phyloP scores from a whole-genome alignment of 2,113 vertebrate species.

The Microcebus tavaratra region DNA sequence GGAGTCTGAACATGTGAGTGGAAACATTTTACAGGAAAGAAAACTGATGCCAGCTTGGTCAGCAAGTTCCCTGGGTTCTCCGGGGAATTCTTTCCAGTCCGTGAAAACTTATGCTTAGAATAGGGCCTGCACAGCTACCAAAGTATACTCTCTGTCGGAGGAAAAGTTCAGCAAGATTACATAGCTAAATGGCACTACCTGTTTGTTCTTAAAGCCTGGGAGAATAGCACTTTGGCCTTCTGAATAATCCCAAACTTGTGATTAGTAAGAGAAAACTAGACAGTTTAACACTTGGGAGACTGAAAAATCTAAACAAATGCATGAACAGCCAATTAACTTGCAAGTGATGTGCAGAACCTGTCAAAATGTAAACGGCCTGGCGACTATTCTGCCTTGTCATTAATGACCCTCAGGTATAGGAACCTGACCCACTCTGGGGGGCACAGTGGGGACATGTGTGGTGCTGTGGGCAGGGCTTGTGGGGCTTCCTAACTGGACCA shows the following conservation, averaged over 20 bases:
- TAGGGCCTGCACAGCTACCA: neutral
- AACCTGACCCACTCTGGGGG: neutral
- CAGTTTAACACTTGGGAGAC: neutral
- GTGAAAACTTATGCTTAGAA: neutral
- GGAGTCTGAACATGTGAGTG: constrained; percentile 26
- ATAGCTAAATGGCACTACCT: neutral
- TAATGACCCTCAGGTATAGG: neutral
- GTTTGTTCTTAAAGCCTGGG: neutral
- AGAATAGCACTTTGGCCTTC: neutral
- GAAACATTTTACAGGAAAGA: constrained; percentile 67
- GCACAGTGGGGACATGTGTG: rapidly evolving
- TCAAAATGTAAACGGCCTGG: neutral
- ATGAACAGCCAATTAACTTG: neutral
- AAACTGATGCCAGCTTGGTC: constrained; percentile 56
- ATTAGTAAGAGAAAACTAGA: neutral
- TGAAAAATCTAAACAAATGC: neutral
- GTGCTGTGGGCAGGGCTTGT: neutral
- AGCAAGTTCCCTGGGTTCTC: constrained; percentile 55
- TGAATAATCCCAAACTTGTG: neutral
- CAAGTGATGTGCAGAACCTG: neutral
- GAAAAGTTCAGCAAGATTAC: neutral
- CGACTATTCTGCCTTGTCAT: neutral
- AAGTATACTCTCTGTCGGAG: neutral
- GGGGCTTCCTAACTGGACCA: neutral
- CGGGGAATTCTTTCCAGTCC: constrained; percentile 39